These are phyloP conservation scores for Cancer borealis DNA, from an alignment of 2,888 invertebrate species.

Conservation along the genomic window DNA sequence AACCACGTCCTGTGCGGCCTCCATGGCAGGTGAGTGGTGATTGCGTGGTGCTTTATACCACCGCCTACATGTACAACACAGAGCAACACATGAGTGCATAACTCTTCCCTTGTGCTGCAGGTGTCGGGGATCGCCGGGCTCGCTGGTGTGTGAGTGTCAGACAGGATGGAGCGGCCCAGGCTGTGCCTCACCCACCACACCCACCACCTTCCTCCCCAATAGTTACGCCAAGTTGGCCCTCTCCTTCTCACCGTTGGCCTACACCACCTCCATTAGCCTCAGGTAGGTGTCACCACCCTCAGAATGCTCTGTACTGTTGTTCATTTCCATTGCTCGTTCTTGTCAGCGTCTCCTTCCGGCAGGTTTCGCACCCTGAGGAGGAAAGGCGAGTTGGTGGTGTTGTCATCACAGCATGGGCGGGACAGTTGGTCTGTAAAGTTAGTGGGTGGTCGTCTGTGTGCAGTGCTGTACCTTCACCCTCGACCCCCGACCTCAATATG, in stretches of 20 bases:
- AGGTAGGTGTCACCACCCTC: constrained; percentile 52
- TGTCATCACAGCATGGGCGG: constrained; percentile 73
- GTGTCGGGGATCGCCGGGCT: constrained; percentile 69
- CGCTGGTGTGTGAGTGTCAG: constrained; percentile 70
- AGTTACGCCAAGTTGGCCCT: constrained; percentile 74
- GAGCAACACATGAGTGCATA: background rate
- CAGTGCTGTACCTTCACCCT: constrained; percentile 68
- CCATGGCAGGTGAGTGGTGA: constrained; percentile 44
- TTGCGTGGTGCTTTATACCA: background rate
- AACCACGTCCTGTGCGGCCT: constrained; percentile 40
- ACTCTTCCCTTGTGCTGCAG: constrained; percentile 15
- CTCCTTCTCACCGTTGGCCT: constrained; percentile 71
- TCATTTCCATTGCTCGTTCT: background rate
- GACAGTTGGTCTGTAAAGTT: constrained; percentile 67
- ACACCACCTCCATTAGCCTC: constrained; percentile 66
- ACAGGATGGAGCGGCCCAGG: constrained; percentile 59
- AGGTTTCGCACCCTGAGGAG: constrained; percentile 67
- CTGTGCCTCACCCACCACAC: constrained; percentile 64
- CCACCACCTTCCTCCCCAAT: constrained; percentile 61
- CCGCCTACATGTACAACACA: background rate
- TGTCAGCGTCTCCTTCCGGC: background rate
- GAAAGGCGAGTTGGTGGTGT: constrained; percentile 66
- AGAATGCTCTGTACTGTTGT: background rate
- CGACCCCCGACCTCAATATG: constrained; percentile 58
- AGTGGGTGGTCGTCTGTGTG: constrained; percentile 66